Conservation (phyloP, 2,797 vertebrate species). For the Sebastes oblongus region DNA sequence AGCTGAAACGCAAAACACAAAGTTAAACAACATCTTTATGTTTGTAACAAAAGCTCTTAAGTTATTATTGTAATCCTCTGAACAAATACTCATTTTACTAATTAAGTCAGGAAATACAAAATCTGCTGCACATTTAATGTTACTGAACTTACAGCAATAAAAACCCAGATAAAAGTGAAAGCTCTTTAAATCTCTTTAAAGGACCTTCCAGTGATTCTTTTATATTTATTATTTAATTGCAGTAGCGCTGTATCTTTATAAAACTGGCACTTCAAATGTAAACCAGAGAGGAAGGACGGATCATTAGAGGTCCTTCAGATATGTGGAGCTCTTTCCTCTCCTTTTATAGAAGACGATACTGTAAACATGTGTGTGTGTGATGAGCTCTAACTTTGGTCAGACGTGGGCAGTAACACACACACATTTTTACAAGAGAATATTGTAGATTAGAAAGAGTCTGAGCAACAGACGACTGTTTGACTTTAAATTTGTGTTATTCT, state of each 20-base stretch:
- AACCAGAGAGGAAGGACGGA: constrained; percentile 41
- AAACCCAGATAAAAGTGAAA: background rate
- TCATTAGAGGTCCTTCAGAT: constrained; percentile 16
- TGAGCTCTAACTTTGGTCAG: constrained; percentile 27
- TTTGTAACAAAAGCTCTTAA: background rate
- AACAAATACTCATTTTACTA: no score
- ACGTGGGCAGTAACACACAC: background rate
- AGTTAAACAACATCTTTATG: background rate
- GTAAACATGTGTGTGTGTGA: constrained; percentile 31
- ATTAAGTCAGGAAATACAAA: no score
- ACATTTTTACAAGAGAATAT: no score
- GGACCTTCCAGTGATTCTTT: background rate
- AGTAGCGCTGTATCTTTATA: background rate
- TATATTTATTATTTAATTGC: background rate
- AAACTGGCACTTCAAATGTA: constrained; percentile 19
- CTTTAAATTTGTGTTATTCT: no score
- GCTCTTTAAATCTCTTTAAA: background rate
- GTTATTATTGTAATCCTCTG: no score
- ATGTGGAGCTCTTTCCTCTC: constrained; percentile 60
- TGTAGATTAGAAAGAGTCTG: no score
- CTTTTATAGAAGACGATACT: constrained; percentile 72
- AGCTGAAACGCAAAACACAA: background rate
- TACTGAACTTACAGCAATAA: background rate
- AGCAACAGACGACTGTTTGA: no score
- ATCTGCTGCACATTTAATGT: background rate